Evolutionary conservation across 1,140 invertebrate species (phyloP), one percentile per base, ranked within the genome.

Genomic region (Dendroctonus valens): DNA sequence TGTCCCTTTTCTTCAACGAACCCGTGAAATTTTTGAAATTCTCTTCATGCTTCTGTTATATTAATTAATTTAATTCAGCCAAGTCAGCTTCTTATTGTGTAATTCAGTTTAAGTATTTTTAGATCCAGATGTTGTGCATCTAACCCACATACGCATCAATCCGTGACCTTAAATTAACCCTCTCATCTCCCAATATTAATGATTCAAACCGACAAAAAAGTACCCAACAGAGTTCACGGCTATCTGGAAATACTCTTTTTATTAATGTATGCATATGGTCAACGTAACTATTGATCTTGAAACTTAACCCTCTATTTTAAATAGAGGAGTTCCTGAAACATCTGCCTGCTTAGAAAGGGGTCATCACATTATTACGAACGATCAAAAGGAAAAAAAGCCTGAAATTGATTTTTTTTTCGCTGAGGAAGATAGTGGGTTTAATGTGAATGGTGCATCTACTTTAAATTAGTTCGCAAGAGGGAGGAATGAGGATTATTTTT

Each of bases 231-330:
- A 58, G 58, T 59, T 59, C 63, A 65, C 63, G 53, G 53, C 44
- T 58, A 55, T 65, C 26, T 53, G 11, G 26, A 41, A 65, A 50
- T 40, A 37, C 49, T 58, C 46, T 66, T 66, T 59, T 58, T 41
- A 44, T 59, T 66, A 66, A 66, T 59, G 50, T 66, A 66, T 66
- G 64, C 64, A 66, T 66, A 66, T 66, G 64, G 64, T 66, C 64
- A 66, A 51, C 42, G 50, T 49, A 44, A 14, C 55, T 51, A 65
- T 58, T 53, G 54, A 55, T 40, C 14, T 54, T 54, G 61, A 50
- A 55, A 65, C 12, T 41, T 40, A 58, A 57, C 53, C 62, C 48
- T 49, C 50, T 59, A 59, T 53, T 59, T 59, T 40, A 65, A 49
- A 65, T 15, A 66, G 40, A 54, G 61, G 49, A 42, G 51, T 44